Evolutionary conservation across 2,113 vertebrate species (phyloP).

Genomic region (Circaetus cinerascens): DNA sequence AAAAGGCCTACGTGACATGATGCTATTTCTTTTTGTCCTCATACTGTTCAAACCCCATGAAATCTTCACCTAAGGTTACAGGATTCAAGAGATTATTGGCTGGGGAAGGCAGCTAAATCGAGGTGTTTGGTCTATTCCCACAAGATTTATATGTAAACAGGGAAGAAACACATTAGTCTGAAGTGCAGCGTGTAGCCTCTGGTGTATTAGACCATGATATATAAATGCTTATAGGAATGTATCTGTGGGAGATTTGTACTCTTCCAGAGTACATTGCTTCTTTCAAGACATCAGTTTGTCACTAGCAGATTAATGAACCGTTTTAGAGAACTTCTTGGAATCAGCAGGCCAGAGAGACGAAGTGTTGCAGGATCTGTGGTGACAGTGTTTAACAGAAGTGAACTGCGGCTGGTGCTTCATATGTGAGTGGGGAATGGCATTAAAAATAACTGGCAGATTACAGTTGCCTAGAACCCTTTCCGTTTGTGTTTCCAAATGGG

Average conservation of each 20-base stretch:
- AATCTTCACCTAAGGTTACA: not conserved
- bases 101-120: not conserved
- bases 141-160: not conserved
- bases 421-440: not conserved
- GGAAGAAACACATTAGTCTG: not conserved
- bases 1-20: not conserved
- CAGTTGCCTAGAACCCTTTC: not conserved
- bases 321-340: conserved; percentile 1
- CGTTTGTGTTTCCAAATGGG: not conserved
- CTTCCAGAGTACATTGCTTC: not conserved
- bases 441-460: not conserved
- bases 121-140: not conserved
- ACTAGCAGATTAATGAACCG: conserved; percentile 18
- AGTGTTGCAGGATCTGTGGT: not conserved
- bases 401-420: not conserved
- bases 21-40: not conserved
- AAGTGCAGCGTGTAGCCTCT: not conserved
- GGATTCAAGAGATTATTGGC: not conserved
- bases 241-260: not conserved
- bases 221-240: not conserved
- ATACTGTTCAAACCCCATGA: not conserved
- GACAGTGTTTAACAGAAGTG: not conserved
- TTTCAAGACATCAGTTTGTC: conserved; percentile 18
- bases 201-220: not conserved
- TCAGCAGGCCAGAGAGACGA: not conserved